phyloP scores from a whole-genome alignment of 2,888 invertebrate species.

The Campopleginae sp. region DNA sequence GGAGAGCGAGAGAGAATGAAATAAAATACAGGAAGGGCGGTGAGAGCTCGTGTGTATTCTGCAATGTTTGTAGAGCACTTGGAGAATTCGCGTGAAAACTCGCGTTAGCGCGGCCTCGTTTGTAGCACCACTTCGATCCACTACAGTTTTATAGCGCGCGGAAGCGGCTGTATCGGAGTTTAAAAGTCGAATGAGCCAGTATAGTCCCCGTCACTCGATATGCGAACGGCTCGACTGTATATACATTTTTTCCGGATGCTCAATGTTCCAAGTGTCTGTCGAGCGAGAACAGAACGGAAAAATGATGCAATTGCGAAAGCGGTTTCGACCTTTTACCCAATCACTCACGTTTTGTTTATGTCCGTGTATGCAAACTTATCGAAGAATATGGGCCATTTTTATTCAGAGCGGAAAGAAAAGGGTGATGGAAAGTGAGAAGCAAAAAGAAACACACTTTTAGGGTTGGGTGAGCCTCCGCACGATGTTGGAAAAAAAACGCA shows the following conservation, averaged over 20 bases:
- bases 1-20: neutral
- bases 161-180: conserved; percentile 31
- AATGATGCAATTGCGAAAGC: neutral
- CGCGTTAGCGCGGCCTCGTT: conserved; percentile 14
- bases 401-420: neutral
- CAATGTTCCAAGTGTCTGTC: conserved; percentile 14
- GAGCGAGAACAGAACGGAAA: neutral
- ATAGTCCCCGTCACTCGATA: conserved; percentile 8
- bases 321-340: neutral
- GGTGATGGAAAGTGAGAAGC: neutral
- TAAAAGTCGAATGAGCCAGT: conserved; percentile 34
- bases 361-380: neutral
- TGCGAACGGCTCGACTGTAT: neutral
- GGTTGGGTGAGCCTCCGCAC: conserved; percentile 29
- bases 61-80: conserved; percentile 60
- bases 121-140: conserved; percentile 41
- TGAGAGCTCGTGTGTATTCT: conserved; percentile 35
- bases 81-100: conserved; percentile 55
- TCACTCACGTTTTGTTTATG: neutral
- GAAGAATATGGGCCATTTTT: neutral
- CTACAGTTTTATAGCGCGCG: conserved; percentile 14
- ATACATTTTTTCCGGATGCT: neutral
- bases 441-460: conserved; percentile 43
- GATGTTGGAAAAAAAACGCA: too few relatives aligned
- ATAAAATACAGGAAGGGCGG: neutral